Evolutionary conservation across 2,113 vertebrate genomes (phyloP), one percentile per base, ranked within the genome.

Genomic region (Saccopteryx leptura): DNA sequence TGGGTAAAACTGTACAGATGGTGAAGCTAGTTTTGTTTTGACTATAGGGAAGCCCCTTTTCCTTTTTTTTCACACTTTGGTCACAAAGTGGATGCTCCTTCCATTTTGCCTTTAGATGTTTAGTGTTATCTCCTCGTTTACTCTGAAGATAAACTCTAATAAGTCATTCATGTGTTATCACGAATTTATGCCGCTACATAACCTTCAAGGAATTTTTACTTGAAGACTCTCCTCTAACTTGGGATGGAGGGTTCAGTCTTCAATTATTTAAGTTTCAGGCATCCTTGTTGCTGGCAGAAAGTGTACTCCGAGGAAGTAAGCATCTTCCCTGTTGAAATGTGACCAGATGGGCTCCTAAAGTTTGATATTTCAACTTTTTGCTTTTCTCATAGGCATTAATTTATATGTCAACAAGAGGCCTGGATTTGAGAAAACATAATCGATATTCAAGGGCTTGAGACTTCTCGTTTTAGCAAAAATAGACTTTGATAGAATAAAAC

Each of bases 141-240:
- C 21, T 92, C 52, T 52, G 24, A 88, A 48, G 31, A 66, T 28
- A 87, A 58, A 78, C 6, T 65, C 31, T 74, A 14, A 18, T 18
- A 72, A 82, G 15, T 74, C 48, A 85, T 26, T 52, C 48, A 66
- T 4, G 7, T 17, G 31, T 63, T 63, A 58, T 33, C 50, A 86
- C 10, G 26, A 90, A 56, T 82, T 83, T 63, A 82, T 85, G 66
- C 9, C 33, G 31, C 28, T 39, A 58, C 10, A 48, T 7, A 66
- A 63, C 31, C 8, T 93, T 75, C n/a, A 89, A 83, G 4, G n/a
- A 50, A 83, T 31, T 94, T 83, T 84, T 76, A 92, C 75, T 33
- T 66, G 54, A 89, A 89, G 3, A 13, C 39, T 46, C 74, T 74
- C 91, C 66, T 84, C 65, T 71, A 2, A n/a, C 21, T 92, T 54